These are phyloP conservation scores for Myzus persicae DNA, from an alignment of 1,140 invertebrate genomes.

Conservation along the genomic window DNA sequence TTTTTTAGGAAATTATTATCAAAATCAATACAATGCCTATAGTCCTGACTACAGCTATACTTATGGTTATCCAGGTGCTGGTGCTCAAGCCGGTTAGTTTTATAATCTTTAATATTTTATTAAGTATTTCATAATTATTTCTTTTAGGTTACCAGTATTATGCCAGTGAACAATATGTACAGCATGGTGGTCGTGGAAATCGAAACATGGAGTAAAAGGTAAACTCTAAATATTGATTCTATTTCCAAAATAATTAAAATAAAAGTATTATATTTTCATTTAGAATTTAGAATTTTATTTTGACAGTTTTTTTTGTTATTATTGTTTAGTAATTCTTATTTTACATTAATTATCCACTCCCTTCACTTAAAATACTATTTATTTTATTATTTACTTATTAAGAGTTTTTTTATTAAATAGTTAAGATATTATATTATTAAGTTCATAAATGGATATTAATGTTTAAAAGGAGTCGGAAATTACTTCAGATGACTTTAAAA, in stretches of 20 bases:
- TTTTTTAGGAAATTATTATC: constrained; percentile 51
- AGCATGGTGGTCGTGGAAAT: constrained; percentile 53
- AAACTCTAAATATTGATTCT: constrained; percentile 49
- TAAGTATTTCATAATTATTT: neutral
- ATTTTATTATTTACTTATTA: constrained; percentile 30
- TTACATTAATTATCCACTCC: constrained; percentile 27
- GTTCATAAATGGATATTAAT: neutral
- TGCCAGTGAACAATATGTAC: constrained; percentile 45
- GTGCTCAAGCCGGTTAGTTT: constrained; percentile 51
- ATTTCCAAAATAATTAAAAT: constrained; percentile 51
- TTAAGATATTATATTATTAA: neutral
- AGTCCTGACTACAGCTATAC: constrained; percentile 57
- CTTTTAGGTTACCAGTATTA: constrained; percentile 50
- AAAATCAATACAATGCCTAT: constrained; percentile 53
- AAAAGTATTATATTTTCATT: constrained; percentile 52
- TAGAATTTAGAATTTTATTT: constrained; percentile 57
- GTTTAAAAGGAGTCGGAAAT: neutral
- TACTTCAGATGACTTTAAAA: neutral
- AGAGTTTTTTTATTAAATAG: constrained; percentile 11
- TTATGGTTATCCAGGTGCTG: constrained; percentile 58
- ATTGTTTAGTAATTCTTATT: constrained; percentile 40
- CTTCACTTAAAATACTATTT: constrained; percentile 24
- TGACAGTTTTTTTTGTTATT: constrained; percentile 53
- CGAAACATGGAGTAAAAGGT: constrained; percentile 57
- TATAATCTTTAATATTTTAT: neutral